Percentiles rank a stretch among this genome's conserved stretches.
Evolutionary conservation across 2,797 vertebrate species (phyloP).

Genomic region (Emydoidea blandingii): DNA sequence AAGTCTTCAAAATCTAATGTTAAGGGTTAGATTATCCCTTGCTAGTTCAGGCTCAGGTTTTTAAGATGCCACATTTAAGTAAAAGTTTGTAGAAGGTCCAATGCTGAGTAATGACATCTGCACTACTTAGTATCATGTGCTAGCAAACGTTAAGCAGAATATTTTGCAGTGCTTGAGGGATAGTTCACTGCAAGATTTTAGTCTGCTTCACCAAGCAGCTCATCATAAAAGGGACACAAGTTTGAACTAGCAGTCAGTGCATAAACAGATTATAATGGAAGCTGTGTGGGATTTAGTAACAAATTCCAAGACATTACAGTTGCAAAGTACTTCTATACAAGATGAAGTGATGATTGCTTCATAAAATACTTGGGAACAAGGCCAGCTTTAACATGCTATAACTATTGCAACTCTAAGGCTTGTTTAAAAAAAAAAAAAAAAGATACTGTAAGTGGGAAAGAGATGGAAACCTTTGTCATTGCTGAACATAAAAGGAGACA

Average conservation of each 20-base stretch:
- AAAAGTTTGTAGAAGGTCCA: neutral
- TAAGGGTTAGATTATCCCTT: neutral
- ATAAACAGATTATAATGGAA: neutral
- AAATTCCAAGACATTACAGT: neutral
- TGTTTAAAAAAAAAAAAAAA: neutral
- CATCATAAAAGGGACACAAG: neutral
- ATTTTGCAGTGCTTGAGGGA: slow-evolving; percentile 7
- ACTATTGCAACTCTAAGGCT: neutral
- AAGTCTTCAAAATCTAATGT: neutral
- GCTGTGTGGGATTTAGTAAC: neutral
- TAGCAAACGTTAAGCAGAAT: neutral
- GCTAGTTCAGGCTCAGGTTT: neutral
- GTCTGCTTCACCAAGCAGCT: neutral
- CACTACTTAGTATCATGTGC: slow-evolving; percentile 25
- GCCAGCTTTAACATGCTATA: neutral
- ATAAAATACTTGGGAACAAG: neutral
- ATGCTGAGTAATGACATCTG: neutral
- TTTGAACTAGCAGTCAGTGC: neutral
- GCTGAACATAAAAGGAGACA: neutral
- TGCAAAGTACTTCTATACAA: neutral
- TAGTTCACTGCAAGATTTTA: neutral
- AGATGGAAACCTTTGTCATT: neutral
- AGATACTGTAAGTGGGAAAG: neutral
- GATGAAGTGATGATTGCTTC: neutral
- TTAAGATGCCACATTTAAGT: neutral